phyloP scores from a whole-genome alignment of 2,797 vertebrate species.

The Macrochelys suwanniensis region DNA sequence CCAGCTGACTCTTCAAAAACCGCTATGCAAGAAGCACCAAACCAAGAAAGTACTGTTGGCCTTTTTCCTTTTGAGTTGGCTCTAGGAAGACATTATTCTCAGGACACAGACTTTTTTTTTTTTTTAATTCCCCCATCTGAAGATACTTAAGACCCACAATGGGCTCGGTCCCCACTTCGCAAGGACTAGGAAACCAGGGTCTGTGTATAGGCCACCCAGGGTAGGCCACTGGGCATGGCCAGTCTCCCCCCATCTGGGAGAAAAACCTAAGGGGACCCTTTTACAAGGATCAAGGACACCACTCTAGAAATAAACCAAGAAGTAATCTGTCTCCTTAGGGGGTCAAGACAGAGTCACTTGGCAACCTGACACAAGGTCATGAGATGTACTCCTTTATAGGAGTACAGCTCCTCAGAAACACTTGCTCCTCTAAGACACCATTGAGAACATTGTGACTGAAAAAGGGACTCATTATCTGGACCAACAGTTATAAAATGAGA shows the following conservation, averaged over 20 bases:
- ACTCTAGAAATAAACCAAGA: slow-evolving; percentile 54
- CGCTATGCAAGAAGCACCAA: background rate
- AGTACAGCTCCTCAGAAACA: background rate
- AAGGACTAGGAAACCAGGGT: background rate
- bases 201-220: background rate
- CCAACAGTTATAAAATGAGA: slow-evolving; percentile 47
- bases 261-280: background rate
- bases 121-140: background rate
- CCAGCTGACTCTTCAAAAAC: background rate
- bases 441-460: background rate
- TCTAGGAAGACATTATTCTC: background rate
- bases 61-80: background rate
- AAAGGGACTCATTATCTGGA: slow-evolving; percentile 44
- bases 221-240: background rate
- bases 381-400: background rate
- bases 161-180: background rate
- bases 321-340: slow-evolving; percentile 6
- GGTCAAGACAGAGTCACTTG: slow-evolving; percentile 6
- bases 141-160: background rate
- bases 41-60: background rate
- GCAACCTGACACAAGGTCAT: slow-evolving; percentile 7
- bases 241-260: background rate
- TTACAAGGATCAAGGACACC: slow-evolving; percentile 59
- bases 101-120: background rate
- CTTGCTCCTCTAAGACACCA: slow-evolving; percentile 25